Conservation (phyloP, 2,113 vertebrate genomes). For the Hyaena hyaena region DNA sequence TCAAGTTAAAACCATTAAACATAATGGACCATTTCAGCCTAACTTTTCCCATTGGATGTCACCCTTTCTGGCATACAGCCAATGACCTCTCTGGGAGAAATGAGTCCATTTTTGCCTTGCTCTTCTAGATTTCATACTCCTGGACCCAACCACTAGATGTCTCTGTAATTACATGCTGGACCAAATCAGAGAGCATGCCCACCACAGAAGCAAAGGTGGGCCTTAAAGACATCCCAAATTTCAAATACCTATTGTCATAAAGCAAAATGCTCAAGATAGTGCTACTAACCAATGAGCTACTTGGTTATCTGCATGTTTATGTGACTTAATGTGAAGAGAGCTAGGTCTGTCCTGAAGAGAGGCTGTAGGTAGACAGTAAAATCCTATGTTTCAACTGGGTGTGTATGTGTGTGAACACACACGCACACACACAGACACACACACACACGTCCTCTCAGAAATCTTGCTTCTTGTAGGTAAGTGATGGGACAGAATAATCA, state of each 20-base stretch:
- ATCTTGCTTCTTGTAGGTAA: neutral
- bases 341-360: neutral
- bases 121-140: neutral
- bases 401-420: neutral
- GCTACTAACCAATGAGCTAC: neutral
- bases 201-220: neutral
- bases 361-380: neutral
- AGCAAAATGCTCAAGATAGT: neutral
- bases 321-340: neutral
- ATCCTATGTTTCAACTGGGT: neutral
- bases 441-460: neutral
- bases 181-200: neutral
- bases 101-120: neutral
- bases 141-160: conserved; percentile 71
- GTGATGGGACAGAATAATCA: neutral
- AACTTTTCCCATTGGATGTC: neutral
- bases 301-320: conserved; percentile 4
- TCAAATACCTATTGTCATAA: neutral
- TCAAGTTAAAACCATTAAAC: neutral
- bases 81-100: neutral
- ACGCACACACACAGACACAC: neutral
- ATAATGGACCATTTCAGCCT: neutral
- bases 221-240: neutral
- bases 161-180: conserved; percentile 64
- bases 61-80: neutral